These are phyloP conservation scores for Notarius quadriscutis DNA, from an alignment of 2,113 vertebrate genomes.

Conservation along the genomic window DNA sequence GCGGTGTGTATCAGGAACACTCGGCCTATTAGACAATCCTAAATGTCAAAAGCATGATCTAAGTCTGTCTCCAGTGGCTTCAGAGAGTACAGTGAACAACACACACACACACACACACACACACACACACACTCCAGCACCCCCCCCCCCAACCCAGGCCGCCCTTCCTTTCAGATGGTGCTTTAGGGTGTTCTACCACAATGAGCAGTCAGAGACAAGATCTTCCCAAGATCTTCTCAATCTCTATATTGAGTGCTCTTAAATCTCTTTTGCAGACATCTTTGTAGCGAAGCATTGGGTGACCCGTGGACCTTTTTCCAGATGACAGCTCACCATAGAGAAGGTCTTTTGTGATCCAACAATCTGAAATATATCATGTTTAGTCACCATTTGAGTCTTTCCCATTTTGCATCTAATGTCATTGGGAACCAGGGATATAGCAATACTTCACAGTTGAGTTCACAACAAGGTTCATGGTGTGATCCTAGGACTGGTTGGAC, in stretches of 20 bases:
- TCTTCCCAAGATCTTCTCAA: too few relatives aligned
- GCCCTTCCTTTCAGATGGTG: too few relatives aligned
- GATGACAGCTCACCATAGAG: too few relatives aligned
- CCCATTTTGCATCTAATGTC: background rate
- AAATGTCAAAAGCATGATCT: background rate
- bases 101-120: constrained; percentile 3
- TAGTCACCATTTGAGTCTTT: background rate
- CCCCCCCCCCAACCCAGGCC: too few relatives aligned
- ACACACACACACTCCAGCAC: background rate
- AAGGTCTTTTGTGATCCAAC: too few relatives aligned
- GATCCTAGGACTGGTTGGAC: too few relatives aligned
- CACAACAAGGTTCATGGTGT: background rate
- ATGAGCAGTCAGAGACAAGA: too few relatives aligned
- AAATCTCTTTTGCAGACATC: too few relatives aligned
- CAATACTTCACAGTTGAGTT: background rate
- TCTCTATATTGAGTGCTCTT: too few relatives aligned
- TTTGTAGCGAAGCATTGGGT: too few relatives aligned
- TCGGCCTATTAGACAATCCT: background rate
- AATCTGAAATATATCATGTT: background rate
- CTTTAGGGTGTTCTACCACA: too few relatives aligned
- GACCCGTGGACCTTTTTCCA: too few relatives aligned
- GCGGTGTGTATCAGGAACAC: background rate
- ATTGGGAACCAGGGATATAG: background rate
- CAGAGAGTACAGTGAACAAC: background rate
- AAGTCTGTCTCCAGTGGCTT: background rate